These are phyloP conservation scores for Dicaeum eximium DNA, from an alignment of 2,113 vertebrate species.

Conservation along the genomic window DNA sequence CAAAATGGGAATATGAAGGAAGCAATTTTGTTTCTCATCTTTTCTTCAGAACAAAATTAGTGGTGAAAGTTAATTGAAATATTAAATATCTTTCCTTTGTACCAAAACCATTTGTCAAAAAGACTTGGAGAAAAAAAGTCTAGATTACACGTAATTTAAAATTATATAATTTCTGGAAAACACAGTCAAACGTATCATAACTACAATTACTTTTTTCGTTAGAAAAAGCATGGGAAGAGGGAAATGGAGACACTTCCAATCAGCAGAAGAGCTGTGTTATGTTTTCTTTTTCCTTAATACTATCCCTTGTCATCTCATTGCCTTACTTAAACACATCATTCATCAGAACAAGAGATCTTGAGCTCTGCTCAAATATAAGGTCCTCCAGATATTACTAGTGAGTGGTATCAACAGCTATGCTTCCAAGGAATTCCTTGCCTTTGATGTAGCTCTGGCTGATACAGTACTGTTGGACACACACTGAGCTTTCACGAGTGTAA, in stretches of 20 bases:
- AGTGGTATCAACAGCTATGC: neutral
- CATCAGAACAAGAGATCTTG: neutral
- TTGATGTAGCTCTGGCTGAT: neutral
- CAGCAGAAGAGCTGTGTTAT: neutral
- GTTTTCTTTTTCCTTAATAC: neutral
- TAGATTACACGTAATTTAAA: neutral
- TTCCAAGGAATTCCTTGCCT: neutral
- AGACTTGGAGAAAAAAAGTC: neutral
- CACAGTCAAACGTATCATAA: neutral
- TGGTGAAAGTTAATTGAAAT: neutral
- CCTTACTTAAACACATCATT: neutral
- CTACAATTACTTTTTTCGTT: neutral
- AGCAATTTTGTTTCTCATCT: neutral
- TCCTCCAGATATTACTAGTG: neutral
- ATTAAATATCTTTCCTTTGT: neutral
- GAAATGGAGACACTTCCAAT: neutral
- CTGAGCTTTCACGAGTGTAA: neutral
- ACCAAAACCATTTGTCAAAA: neutral
- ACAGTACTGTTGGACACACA: neutral
- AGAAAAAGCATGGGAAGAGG: neutral
- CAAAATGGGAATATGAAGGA: neutral
- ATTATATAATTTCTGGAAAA: neutral
- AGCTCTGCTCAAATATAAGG: neutral
- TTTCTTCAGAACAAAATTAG: neutral
- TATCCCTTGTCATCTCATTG: neutral